phyloP scores from a whole-genome alignment of 1,140 invertebrate genomes.

The Pseudomyrmex concolor region DNA sequence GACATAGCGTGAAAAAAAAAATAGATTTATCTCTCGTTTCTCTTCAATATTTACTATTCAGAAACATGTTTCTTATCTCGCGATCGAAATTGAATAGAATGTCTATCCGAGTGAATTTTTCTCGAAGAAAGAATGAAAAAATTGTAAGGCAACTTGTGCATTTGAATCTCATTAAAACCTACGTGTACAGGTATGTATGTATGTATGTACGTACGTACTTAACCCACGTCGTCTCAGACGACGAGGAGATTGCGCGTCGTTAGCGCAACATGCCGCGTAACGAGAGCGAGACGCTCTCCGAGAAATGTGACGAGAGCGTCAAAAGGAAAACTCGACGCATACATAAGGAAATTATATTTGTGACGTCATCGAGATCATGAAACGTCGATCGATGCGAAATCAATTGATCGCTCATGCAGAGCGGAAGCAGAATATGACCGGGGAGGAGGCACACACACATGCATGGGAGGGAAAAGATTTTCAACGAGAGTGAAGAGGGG shows the following conservation, averaged over 20 bases:
- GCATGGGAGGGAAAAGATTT: constrained; percentile 41
- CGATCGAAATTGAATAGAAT: too few relatives aligned
- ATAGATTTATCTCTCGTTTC: too few relatives aligned
- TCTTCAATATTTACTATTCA: too few relatives aligned
- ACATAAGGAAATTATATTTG: background rate
- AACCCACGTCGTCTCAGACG: background rate
- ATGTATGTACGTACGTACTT: too few relatives aligned
- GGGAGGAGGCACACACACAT: background rate
- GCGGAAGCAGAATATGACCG: constrained; percentile 21
- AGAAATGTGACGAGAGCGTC: background rate
- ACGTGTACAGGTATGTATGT: background rate
- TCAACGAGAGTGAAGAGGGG: constrained; percentile 25
- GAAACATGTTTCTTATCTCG: too few relatives aligned
- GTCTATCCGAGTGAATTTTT: too few relatives aligned
- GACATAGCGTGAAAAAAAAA: too few relatives aligned
- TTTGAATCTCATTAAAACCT: constrained; percentile 5
- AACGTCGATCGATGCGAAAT: constrained; percentile 6
- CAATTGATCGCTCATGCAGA: background rate
- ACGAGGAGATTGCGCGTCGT: constrained; percentile 1
- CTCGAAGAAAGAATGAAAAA: background rate
- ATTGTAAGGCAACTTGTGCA: background rate
- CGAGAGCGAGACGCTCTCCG: background rate
- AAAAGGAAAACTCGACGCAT: background rate
- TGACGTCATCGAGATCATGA: background rate
- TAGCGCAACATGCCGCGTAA: constrained; percentile 2